Evolutionary conservation across 2,797 vertebrate species (phyloP), one percentile per base, ranked within the genome.

Genomic region (Cheirogaleus major): DNA sequence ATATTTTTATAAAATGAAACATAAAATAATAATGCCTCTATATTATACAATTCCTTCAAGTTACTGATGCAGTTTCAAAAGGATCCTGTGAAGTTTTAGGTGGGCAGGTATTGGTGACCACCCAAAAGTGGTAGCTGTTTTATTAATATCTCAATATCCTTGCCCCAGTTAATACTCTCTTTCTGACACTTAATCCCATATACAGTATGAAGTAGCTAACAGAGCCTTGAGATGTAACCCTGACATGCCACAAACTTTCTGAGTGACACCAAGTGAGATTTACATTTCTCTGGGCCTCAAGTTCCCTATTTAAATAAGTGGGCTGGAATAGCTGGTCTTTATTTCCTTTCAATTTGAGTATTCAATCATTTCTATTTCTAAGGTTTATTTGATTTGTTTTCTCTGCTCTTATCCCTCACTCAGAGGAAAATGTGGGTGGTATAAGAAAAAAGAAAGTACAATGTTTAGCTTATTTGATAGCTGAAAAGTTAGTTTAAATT

Each of bases 1-100:
- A 97, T 84, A 97, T 72, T 50, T 76, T 76, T 92, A 91, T 93
- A 95, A 96, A 97, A 89, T 76, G 57, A 97, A 96, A 67, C 84
- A 96, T 93, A 93, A 94, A 96, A 95, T 94, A 92, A 96, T 93
- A 96, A 95, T 92, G 67, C 8, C 27, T 93, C 11, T 2, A 11
- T 84, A 32, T 89, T 89, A n/a, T 22, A 88, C 22, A 89, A 87
- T 80, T 25, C 17, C 30, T 94, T 94, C 65, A 82, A 73, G 70
- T 89, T 97, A 83, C 89, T 57, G 43, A 91, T 38, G 57, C 8
- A 27, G 27, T 69, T 76, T 81, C 41, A 45, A 84, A 75, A 90
- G 75, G 41, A 89, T 8, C 8, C 35, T 87, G 69, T 80, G 38
- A 93, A 67, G 73, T 63, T 76, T 81, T 69, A 78, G 72, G 50